phyloP scores from a whole-genome alignment of 2,113 vertebrate genomes.

The Urocynchramus pylzowi region DNA sequence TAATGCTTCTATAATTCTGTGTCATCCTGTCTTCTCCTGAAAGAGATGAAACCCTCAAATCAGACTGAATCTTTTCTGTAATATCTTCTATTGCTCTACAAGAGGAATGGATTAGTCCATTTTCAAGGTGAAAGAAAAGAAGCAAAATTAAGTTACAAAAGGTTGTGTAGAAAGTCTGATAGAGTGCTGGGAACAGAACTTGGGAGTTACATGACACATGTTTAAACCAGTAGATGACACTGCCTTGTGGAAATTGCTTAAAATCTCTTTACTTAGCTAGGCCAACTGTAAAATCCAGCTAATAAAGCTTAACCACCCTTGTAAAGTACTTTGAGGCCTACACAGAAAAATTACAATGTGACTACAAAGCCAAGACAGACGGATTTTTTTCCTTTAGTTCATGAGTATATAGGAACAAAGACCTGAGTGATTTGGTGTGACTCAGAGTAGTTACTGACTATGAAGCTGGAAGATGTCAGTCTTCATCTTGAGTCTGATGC shows the following conservation, averaged over 20 bases:
- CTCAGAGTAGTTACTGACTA: background rate
- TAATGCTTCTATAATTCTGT: background rate
- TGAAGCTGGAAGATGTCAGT: background rate
- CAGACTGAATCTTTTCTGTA: background rate
- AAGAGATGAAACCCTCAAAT: background rate
- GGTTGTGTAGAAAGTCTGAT: background rate
- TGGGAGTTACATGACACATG: background rate
- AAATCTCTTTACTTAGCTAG: constrained; percentile 53
- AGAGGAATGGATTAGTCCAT: background rate
- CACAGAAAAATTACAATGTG: background rate
- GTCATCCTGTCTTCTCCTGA: background rate
- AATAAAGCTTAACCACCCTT: constrained; percentile 56
- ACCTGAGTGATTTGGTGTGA: background rate
- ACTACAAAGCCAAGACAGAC: background rate
- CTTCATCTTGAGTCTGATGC: background rate
- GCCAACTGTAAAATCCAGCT: constrained; percentile 48
- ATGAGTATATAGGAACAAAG: background rate
- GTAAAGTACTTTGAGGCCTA: constrained; percentile 17
- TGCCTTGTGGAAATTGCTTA: constrained; percentile 1
- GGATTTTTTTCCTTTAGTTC: background rate
- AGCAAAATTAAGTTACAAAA: background rate
- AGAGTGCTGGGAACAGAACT: background rate
- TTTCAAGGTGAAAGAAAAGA: background rate
- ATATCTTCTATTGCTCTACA: background rate
- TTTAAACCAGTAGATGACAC: background rate